Conservation (phyloP, 2,113 vertebrate species). For the Catharus minimus region DNA sequence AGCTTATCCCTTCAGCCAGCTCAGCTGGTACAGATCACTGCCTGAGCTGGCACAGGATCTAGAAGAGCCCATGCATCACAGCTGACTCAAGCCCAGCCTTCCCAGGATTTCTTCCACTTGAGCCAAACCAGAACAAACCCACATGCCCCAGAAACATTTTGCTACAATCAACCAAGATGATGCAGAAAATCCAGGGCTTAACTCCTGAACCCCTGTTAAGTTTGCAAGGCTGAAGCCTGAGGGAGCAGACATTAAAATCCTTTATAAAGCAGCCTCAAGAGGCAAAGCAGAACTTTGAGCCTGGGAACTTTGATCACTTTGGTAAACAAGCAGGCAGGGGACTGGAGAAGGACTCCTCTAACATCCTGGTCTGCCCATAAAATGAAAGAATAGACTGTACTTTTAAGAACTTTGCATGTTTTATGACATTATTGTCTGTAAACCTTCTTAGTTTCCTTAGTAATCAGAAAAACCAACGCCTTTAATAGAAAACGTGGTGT, state of each 20-base stretch:
- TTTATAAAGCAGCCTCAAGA: neutral
- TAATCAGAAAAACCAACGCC: conserved; percentile 1
- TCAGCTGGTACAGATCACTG: neutral
- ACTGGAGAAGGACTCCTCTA: neutral
- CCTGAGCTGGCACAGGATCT: neutral
- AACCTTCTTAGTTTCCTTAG: conserved; percentile 23
- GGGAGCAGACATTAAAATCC: neutral
- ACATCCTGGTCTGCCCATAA: conserved; percentile 23
- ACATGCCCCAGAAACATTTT: neutral
- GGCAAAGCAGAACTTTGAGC: conserved; percentile 8
- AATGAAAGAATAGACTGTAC: conserved; percentile 15
- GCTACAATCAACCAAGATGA: neutral
- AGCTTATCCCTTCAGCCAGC: neutral
- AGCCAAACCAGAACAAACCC: neutral
- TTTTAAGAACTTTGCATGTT: conserved; percentile 38
- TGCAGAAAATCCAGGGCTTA: neutral
- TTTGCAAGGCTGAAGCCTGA: neutral
- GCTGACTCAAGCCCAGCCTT: neutral
- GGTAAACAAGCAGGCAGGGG: conserved; percentile 5
- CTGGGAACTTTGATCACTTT: neutral
- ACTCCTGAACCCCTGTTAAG: neutral
- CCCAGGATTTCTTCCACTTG: neutral
- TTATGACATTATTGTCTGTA: conserved; percentile 56
- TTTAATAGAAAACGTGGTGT: neutral
- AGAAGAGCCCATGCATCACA: neutral